A percentile compares a stretch with the other conserved stretches of the same genome.
Conservation (phyloP, 2,888 invertebrate species). For the Drosophila eohydei region DNA sequence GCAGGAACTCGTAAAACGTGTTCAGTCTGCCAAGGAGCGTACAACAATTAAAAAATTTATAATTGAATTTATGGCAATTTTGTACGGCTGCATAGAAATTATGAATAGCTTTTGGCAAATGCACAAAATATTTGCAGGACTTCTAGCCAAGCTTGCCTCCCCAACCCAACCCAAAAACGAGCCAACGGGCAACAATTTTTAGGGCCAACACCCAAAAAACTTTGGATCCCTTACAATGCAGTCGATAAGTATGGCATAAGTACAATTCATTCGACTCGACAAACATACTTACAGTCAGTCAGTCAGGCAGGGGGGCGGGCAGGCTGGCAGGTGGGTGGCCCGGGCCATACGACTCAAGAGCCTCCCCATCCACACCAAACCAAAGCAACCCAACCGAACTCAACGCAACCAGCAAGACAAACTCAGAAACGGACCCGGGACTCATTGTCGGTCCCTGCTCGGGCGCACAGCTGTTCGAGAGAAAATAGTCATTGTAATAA, state of each 20-base stretch:
- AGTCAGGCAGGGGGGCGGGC: constrained; percentile 2
- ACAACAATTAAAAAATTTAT: constrained; percentile 49
- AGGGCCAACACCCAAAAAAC: constrained; percentile 68
- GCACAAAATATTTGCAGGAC: constrained; percentile 63
- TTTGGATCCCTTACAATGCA: constrained; percentile 68
- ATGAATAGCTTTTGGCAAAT: constrained; percentile 46
- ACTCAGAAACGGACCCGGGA: constrained; percentile 22
- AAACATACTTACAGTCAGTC: constrained; percentile 47
- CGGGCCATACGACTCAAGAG: constrained; percentile 29
- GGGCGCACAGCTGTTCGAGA: constrained; percentile 61
- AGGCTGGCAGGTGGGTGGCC: constrained; percentile 7
- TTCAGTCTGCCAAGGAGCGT: constrained; percentile 27
- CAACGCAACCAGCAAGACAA: constrained; percentile 34
- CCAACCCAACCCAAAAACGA: constrained; percentile 1
- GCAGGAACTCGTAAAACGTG: constrained; percentile 35
- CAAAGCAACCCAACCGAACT: background rate
- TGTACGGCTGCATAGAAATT: constrained; percentile 49
- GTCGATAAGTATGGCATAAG: constrained; percentile 78
- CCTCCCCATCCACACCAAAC: background rate
- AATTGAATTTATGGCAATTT: constrained; percentile 71
- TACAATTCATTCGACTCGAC: constrained; percentile 67
- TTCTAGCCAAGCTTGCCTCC: constrained; percentile 16
- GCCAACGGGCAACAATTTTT: constrained; percentile 33
- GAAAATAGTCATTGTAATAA: constrained; percentile 81
- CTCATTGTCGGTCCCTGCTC: constrained; percentile 49